Evolutionary conservation across 2,888 invertebrate genomes (phyloP).

Genomic region (Diabrotica balteata): DNA sequence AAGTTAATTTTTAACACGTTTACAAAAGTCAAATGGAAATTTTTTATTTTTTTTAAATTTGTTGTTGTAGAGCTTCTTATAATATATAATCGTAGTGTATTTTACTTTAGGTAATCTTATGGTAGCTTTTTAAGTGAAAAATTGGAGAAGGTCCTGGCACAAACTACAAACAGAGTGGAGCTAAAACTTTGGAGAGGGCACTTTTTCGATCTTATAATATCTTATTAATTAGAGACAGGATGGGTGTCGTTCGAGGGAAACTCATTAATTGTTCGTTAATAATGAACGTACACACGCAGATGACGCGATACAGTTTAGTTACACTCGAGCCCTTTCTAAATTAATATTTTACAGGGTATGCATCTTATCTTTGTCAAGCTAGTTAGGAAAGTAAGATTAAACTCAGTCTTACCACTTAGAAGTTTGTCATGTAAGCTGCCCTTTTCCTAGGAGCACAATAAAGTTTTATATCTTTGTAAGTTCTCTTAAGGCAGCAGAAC

Average conservation of each 20-base stretch:
- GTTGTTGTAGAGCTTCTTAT: no score
- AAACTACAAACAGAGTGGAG: not conserved
- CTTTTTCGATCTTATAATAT: conserved; percentile 27
- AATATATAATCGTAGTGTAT: no score
- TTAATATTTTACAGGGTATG: conserved; percentile 23
- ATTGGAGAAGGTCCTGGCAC: not conserved
- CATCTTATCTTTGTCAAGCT: conserved; percentile 11
- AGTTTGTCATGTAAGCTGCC: conserved; percentile 14
- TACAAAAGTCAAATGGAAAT: no score
- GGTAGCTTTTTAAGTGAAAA: no score
- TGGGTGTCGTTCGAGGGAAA: conserved; percentile 50
- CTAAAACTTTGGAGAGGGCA: not conserved
- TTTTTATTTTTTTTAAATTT: no score
- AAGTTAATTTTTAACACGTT: no score
- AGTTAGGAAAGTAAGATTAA: conserved; percentile 26
- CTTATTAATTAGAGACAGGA: conserved; percentile 51
- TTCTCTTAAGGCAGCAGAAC: conserved; percentile 3
- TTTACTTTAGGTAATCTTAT: no score
- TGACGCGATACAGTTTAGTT: conserved; percentile 45
- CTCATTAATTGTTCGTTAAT: conserved; percentile 53
- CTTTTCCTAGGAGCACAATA: conserved; percentile 14
- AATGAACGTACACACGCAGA: conserved; percentile 51
- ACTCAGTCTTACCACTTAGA: conserved; percentile 16
- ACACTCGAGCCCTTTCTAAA: conserved; percentile 19
- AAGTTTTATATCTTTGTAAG: conserved; percentile 20